phyloP scores from a whole-genome alignment of 1,140 invertebrate genomes.

The Calycopis cecrops region DNA sequence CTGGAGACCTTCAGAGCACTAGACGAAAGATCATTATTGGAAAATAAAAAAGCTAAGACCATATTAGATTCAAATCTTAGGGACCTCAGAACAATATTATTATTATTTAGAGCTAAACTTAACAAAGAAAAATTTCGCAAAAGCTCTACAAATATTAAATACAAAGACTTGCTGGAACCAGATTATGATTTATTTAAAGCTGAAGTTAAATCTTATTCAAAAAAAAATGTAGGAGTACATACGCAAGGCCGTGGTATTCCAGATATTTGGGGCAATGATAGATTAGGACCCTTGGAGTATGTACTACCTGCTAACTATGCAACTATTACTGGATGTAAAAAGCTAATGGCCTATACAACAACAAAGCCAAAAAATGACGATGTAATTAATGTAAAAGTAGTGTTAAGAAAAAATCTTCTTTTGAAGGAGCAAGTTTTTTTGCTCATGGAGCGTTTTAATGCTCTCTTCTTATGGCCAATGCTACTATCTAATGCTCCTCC shows the following conservation, averaged over 20 bases:
- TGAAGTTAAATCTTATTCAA: constrained; percentile 56
- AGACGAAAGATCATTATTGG: neutral
- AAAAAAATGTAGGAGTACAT: constrained; percentile 29
- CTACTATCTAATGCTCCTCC: constrained; percentile 42
- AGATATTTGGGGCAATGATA: constrained; percentile 47
- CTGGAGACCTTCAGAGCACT: constrained; percentile 13
- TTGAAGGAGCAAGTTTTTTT: constrained; percentile 36
- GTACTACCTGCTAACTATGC: constrained; percentile 56
- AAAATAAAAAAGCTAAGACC: neutral
- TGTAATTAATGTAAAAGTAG: constrained; percentile 28
- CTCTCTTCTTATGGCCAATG: constrained; percentile 58
- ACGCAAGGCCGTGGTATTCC: constrained; percentile 27
- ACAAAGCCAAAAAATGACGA: constrained; percentile 19
- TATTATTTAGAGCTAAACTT: constrained; percentile 46
- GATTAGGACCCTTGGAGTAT: constrained; percentile 31
- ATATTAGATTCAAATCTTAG: constrained; percentile 19
- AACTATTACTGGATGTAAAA: constrained; percentile 53
- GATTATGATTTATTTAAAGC: constrained; percentile 28
- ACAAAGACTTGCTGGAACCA: constrained; percentile 32
- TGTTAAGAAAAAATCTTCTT: constrained; percentile 35
- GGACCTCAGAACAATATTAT: constrained; percentile 42
- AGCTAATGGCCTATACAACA: constrained; percentile 38
- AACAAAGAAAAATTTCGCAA: constrained; percentile 36
- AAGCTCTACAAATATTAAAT: constrained; percentile 26
- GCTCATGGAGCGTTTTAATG: constrained; percentile 50